Conservation (phyloP, 2,888 invertebrate species). For the Dichetophora obliterata region DNA sequence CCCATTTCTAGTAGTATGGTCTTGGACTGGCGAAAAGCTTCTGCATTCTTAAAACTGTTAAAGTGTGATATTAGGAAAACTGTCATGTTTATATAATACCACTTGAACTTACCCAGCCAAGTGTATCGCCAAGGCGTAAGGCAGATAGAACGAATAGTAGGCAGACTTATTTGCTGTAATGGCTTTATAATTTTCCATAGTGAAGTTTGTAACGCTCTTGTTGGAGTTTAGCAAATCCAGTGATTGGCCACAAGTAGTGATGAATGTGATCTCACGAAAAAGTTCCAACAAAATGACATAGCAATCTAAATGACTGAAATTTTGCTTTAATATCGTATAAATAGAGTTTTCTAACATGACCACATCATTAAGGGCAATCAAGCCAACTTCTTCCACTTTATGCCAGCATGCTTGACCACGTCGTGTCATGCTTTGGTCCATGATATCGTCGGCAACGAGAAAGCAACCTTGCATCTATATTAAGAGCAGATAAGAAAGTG, state of each 20-base stretch:
- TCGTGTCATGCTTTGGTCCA: slow-evolving; percentile 86
- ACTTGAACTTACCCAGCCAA: slow-evolving; percentile 76
- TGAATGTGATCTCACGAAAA: slow-evolving; percentile 75
- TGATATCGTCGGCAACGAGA: slow-evolving; percentile 90
- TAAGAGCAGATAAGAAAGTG: no score
- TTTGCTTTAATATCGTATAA: slow-evolving; percentile 82
- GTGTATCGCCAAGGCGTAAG: slow-evolving; percentile 88
- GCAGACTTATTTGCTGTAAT: slow-evolving; percentile 94
- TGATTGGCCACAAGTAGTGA: slow-evolving; percentile 70
- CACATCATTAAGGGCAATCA: slow-evolving; percentile 86
- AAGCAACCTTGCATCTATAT: slow-evolving; percentile 88
- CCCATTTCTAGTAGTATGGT: slow-evolving; percentile 92
- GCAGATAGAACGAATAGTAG: slow-evolving; percentile 94
- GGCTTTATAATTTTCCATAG: slow-evolving; percentile 87
- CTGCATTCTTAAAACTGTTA: slow-evolving; percentile 75
- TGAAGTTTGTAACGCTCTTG: no score
- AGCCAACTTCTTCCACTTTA: no score
- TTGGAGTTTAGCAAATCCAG: slow-evolving; percentile 81
- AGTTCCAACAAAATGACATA: slow-evolving; percentile 85
- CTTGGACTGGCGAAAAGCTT: slow-evolving; percentile 87
- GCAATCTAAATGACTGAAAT: slow-evolving; percentile 82
- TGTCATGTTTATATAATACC: background rate
- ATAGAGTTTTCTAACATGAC: slow-evolving; percentile 83
- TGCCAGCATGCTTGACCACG: slow-evolving; percentile 95
- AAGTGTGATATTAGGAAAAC: background rate